Evolutionary conservation across 1,140 invertebrate species (phyloP).

Genomic region (Drosophila elegans): DNA sequence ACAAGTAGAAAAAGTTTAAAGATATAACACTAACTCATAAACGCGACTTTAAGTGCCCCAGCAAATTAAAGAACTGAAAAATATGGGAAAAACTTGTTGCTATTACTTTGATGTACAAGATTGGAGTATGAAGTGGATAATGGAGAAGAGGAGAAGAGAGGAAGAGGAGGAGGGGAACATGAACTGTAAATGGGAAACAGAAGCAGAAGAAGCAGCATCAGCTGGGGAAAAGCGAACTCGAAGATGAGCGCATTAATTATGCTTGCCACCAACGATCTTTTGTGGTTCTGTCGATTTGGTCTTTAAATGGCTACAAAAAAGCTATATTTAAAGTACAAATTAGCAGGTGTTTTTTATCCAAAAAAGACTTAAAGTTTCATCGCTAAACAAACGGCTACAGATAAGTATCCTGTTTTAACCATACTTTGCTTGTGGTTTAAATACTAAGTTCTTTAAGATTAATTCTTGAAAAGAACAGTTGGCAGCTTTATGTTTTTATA

Average conservation of each 20-base stretch:
- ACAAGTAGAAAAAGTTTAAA: slow-evolving; percentile 15
- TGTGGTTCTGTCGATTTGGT: not conserved
- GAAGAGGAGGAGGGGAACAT: slow-evolving; percentile 8
- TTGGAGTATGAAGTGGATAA: slow-evolving; percentile 6
- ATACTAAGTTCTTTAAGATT: too few relatives aligned
- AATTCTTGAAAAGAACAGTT: too few relatives aligned
- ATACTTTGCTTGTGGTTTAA: too few relatives aligned
- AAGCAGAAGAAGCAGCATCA: slow-evolving; percentile 11
- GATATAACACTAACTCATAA: slow-evolving; percentile 43
- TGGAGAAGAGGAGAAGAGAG: not conserved
- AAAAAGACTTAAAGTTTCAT: too few relatives aligned
- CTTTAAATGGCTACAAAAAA: not conserved
- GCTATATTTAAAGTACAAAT: too few relatives aligned
- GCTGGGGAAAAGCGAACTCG: slow-evolving; percentile 25
- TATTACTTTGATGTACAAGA: slow-evolving; percentile 28
- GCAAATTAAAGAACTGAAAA: slow-evolving; percentile 40
- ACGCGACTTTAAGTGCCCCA: slow-evolving; percentile 28
- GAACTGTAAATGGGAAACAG: slow-evolving; percentile 46
- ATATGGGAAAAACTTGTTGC: slow-evolving; percentile 56
- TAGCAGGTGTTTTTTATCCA: not conserved
- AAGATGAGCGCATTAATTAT: slow-evolving; percentile 71
- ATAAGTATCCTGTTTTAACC: too few relatives aligned
- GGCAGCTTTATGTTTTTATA: too few relatives aligned
- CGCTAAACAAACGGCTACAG: too few relatives aligned
- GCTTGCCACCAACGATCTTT: slow-evolving; percentile 33